These are phyloP conservation scores for Pseudomyrmex flavicornis DNA, from an alignment of 1,140 invertebrate genomes.

Conservation along the genomic window DNA sequence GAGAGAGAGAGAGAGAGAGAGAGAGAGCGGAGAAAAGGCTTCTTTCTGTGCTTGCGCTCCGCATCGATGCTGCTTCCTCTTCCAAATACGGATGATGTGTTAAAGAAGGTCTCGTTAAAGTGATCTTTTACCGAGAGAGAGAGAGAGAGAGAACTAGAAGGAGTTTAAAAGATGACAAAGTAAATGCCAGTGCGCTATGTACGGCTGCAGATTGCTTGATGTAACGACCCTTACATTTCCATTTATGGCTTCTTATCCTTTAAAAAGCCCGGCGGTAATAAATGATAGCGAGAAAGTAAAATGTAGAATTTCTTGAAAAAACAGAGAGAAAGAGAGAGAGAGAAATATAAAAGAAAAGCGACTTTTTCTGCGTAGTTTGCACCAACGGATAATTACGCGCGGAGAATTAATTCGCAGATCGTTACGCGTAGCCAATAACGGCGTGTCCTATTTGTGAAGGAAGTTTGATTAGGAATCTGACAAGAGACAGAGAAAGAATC, in stretches of 20 bases:
- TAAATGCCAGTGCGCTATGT: conserved; percentile 42
- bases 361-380: conserved; percentile 8
- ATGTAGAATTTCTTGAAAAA: conserved; percentile 5
- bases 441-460: conserved; percentile 1
- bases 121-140: conserved; percentile 55
- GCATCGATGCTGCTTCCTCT: neutral
- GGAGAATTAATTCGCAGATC: conserved; percentile 41
- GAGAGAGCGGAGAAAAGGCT: neutral
- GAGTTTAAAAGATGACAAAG: conserved; percentile 69
- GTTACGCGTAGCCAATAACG: conserved; percentile 10
- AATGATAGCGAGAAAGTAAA: conserved; percentile 53
- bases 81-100: conserved; percentile 51
- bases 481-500: neutral
- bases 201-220: conserved; percentile 53
- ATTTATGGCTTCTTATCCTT: conserved; percentile 59
- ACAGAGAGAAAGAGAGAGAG: neutral
- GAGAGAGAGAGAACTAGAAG: conserved; percentile 12
- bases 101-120: conserved; percentile 61
- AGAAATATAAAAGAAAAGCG: neutral
- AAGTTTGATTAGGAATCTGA: neutral
- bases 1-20: no score
- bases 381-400: conserved; percentile 17
- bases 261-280: conserved; percentile 56
- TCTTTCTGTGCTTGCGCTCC: neutral
- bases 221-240: conserved; percentile 64